Evolutionary conservation across 2,113 vertebrate species (phyloP), one percentile per base, ranked within the genome.

Genomic region (Procavia capensis): DNA sequence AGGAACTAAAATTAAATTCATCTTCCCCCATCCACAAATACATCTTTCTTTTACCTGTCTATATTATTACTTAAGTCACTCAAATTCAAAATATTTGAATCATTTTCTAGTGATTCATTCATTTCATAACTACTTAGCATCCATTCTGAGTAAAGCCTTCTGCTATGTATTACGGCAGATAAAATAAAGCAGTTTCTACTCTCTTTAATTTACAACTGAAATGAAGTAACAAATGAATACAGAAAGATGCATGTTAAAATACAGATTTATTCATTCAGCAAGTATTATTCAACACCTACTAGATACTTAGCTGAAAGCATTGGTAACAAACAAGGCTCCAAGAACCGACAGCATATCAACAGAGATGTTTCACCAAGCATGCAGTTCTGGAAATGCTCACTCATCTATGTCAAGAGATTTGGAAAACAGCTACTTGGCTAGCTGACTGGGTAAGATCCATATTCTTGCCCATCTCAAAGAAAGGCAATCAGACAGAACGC

Each of bases 61-160:
- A 85, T 66, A 89, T 83, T 79, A 82, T 86, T 94, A 86, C 5
- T 90, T 66, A 45, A 85, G 41, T 81, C n/a, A 87, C 34, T 20
- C 78, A 93, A 75, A 91, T 84, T 80, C 22, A 93, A 93, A 88
- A 93, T 59, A 96, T 76, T 85, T 81, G 5, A 92, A 82, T 85
- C 17, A 75, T 85, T 94, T 88, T 80, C 47, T 63, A 50, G n/a
- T 84, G 41, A 85, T 80, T 90, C 36, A 75, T 66, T 85, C 39
- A 88, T 84, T 89, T 27, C 94, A 70, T 81, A 90, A 86, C 45
- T 86, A 92, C 39, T 94, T 70, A 74, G 24, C n/a, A 85, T 6
- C 80, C 81, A 76, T 4, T 82, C n/a, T 70, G 25, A 94, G 5
- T n/a, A 92, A 85, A 91, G 64, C 4, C 70, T 36, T 47, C 87